Evolutionary conservation across 2,113 vertebrate genomes (phyloP).

Genomic region (Fukomys damarensis): DNA sequence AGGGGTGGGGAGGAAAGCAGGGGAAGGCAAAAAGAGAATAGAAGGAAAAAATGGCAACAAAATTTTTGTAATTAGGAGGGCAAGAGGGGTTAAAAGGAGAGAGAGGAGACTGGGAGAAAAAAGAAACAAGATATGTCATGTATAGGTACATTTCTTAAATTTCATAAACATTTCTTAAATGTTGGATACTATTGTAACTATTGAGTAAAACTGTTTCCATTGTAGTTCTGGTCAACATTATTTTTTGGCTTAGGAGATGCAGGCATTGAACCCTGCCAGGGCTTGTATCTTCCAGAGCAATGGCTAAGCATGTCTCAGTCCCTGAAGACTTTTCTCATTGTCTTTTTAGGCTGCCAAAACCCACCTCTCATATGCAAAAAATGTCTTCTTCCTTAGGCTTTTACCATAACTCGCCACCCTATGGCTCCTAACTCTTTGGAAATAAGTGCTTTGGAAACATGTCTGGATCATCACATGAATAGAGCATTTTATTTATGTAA

Average conservation of each 20-base stretch:
- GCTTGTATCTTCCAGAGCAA: not conserved
- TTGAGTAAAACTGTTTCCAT: not conserved
- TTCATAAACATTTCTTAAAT: not conserved
- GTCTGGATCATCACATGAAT: not conserved
- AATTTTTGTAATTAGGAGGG: not conserved
- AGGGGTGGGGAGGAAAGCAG: not conserved
- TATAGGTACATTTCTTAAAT: not conserved
- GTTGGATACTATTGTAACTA: not conserved
- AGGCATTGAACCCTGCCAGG: not conserved
- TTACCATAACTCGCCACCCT: not conserved
- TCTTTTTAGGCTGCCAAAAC: not conserved
- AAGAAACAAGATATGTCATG: not conserved
- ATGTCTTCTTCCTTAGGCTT: not conserved
- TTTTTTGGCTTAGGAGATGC: not conserved
- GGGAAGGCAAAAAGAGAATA: not conserved
- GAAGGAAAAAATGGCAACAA: not conserved
- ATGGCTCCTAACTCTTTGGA: not conserved
- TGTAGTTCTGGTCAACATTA: slow-evolving; percentile 19
- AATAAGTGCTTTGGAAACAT: slow-evolving; percentile 4
- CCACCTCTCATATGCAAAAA: not conserved
- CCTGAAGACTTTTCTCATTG: not conserved
- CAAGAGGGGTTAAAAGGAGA: not conserved
- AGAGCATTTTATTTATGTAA: slow-evolving; percentile 15
- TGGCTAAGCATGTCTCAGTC: not conserved
- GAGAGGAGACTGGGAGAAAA: not conserved